These are phyloP conservation scores for Rhopilema esculentum DNA, from an alignment of 30 jellyfish, hydroid and myxozoan species.

Conservation along the genomic window DNA sequence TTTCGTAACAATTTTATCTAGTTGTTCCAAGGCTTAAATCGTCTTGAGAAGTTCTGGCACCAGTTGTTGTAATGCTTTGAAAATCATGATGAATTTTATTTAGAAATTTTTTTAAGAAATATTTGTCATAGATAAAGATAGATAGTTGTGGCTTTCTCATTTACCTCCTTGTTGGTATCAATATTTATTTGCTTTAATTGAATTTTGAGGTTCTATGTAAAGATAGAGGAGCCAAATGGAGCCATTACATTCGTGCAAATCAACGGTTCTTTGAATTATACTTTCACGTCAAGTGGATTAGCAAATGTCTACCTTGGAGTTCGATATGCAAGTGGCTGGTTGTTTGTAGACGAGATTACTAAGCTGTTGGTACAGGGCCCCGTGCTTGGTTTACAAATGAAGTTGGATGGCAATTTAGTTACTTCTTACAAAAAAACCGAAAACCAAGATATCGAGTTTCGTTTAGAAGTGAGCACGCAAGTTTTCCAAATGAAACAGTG, in stretches of 20 bases:
- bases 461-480: slow-evolving; percentile 5
- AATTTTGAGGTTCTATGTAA: slow-evolving; percentile 26
- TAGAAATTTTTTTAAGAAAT: too few relatives aligned
- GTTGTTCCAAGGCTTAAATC: too few relatives aligned
- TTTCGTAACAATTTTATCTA: too few relatives aligned
- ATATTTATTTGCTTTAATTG: background rate
- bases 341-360: slow-evolving; percentile 6
- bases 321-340: slow-evolving; percentile 33
- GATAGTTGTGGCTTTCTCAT: too few relatives aligned
- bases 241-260: background rate
- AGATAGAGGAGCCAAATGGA: slow-evolving; percentile 51
- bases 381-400: slow-evolving; percentile 19
- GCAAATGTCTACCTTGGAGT: slow-evolving; percentile 34
- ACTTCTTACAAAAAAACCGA: slow-evolving; percentile 9
- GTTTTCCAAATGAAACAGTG: slow-evolving; percentile 42
- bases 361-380: slow-evolving; percentile 38
- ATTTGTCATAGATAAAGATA: background rate
- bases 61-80: too few relatives aligned
- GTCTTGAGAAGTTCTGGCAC: too few relatives aligned
- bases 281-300: slow-evolving; percentile 39
- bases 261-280: slow-evolving; percentile 8
- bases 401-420: background rate
- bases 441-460: slow-evolving; percentile 25
- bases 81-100: too few relatives aligned
- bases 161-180: background rate